Evolutionary conservation across 2,888 invertebrate species (phyloP), one percentile per base, ranked within the genome.

Genomic region (Junonia oenone): DNA sequence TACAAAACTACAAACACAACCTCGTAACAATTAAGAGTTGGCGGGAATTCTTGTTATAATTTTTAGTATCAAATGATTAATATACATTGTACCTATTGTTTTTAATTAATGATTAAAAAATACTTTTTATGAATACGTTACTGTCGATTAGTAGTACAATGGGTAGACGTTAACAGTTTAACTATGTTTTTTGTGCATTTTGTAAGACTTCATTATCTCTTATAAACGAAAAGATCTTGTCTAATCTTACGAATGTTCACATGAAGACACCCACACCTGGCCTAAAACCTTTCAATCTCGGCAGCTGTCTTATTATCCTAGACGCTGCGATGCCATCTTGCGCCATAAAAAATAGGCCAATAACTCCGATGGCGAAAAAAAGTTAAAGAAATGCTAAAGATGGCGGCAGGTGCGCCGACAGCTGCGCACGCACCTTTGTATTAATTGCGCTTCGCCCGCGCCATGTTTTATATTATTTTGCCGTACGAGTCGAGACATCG

Each of bases 331-430:
- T 62, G 67, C 72, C 89, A 88, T 86, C 89, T 89, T 89, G 89
- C 84, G 79, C 80, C 81, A 79, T 87, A 88, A 89, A 89, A 89
- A 90, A 90, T 89, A 89, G 89, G 88, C 89, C 87, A 90, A 87
- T 87, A 88, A 86, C 87, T 79, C 75, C 79, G 77, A 81, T 81
- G 81, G 85, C 84, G 76, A 86, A 86, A 87, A 62, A 87, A 84
- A 79, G 73, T 73, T 72, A 76, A 78, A 87, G 84, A 85, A 88
- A 87, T 80, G 79, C 77, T 83, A 83, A 88, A 86, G 86, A 85
- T 81, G 82, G 79, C 77, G 83, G 84, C 89, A 88, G 89, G 87
- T 88, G 89, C 73, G 70, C 64, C 62, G 84, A 80, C 89, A 89
- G 88, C 89, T 89, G 89, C 83, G 66, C 78, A 72, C 81, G 83